A percentile compares a stretch with the other conserved stretches of the same genome.
phyloP scores from a whole-genome alignment of 2,113 vertebrate genomes.

The Scophthalmus maximus region DNA sequence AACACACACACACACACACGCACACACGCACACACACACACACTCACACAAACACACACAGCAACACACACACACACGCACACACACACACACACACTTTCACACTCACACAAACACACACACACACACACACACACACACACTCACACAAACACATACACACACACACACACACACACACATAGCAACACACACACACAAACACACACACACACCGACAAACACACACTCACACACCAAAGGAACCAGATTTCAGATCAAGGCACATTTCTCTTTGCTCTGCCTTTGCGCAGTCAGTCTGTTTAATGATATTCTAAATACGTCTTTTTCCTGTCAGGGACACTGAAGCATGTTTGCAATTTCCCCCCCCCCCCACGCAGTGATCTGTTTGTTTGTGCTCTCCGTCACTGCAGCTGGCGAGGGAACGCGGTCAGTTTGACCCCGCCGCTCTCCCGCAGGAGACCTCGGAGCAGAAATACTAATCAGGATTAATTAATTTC shows the following conservation, averaged over 20 bases:
- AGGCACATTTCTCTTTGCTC: conserved; percentile 35
- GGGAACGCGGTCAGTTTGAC: conserved; percentile 33
- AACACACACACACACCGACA: too few species aligned
- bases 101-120: not conserved
- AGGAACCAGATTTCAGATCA: conserved; percentile 42
- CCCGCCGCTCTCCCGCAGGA: conserved; percentile 45
- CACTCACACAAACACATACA: not conserved
- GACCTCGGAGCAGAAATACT: conserved; percentile 43
- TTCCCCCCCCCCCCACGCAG: conserved; percentile 18
- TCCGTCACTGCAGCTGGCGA: conserved; percentile 49
- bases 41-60: not conserved
- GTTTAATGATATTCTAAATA: conserved; percentile 45
- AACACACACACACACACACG: conserved; percentile 9
- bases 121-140: conserved; percentile 1
- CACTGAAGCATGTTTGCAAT: conserved; percentile 63
- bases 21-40: conserved; percentile 9
- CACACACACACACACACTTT: conserved; percentile 20
- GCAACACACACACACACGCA: not conserved
- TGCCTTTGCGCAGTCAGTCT: conserved; percentile 28
- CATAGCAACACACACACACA: not conserved
- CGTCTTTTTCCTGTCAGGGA: conserved; percentile 22
- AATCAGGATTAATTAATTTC: conserved; percentile 68
- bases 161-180: too few species aligned
- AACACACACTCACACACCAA: conserved; percentile 17
- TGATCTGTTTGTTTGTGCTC: conserved; percentile 64